Evolutionary conservation across 2,113 vertebrate species (phyloP).

Genomic region (Phasianus colchicus): DNA sequence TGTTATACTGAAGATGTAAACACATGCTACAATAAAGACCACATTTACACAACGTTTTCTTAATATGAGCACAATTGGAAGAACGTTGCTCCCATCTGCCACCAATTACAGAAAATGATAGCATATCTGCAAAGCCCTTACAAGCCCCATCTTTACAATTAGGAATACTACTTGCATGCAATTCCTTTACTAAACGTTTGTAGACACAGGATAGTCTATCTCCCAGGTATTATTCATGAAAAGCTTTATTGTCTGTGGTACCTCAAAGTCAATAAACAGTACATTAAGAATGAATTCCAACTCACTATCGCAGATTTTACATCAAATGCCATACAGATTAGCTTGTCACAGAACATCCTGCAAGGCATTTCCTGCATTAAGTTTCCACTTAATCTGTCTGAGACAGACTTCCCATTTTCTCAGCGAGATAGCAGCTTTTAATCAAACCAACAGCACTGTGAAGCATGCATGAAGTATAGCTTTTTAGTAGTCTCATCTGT

Average conservation of each 20-base stretch:
- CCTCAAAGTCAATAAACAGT: neutral
- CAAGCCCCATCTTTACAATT: neutral
- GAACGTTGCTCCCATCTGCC: rapidly evolving
- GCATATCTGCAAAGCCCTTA: neutral
- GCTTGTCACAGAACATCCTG: neutral
- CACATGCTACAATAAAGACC: neutral
- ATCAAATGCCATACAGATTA: too few species aligned
- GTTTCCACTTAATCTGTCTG: neutral
- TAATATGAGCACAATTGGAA: neutral
- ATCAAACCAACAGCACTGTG: neutral
- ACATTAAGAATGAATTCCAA: neutral
- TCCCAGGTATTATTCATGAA: neutral
- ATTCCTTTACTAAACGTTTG: neutral
- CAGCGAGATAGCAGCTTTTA: neutral
- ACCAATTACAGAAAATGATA: neutral
- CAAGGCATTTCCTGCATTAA: neutral
- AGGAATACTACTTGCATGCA: neutral
- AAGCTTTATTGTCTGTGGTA: neutral
- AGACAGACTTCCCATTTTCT: neutral
- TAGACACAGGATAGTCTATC: neutral
- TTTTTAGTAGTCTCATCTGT: neutral
- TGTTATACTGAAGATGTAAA: neutral
- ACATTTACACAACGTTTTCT: neutral
- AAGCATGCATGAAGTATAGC: neutral
- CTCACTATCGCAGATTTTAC: neutral